Evolutionary conservation across 1,140 invertebrate genomes (phyloP).

Genomic region (Macrotrachela quadricornifera): DNA sequence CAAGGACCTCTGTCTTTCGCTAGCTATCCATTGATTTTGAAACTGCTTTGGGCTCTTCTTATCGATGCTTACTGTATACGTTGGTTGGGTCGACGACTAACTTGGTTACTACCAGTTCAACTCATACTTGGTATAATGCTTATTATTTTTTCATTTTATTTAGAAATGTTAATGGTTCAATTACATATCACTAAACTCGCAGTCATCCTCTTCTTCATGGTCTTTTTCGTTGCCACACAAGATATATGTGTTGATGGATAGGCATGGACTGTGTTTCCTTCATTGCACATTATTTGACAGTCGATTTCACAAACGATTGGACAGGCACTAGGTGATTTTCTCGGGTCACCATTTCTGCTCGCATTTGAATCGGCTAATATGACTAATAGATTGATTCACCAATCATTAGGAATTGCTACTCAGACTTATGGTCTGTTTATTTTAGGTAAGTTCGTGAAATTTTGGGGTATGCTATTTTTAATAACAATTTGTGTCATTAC

Average conservation of each 20-base stretch:
- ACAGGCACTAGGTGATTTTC: conserved; percentile 87
- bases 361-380: conserved; percentile 85
- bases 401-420: background rate
- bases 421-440: conserved; percentile 1
- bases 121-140: conserved; percentile 34
- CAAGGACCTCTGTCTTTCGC: conserved; percentile 94
- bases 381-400: conserved; percentile 11
- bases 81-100: conserved; percentile 71
- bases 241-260: conserved; percentile 99
- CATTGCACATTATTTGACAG: conserved; percentile 68
- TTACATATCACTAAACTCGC: conserved; percentile 37
- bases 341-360: conserved; percentile 89
- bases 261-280: conserved; percentile 51
- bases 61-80: conserved; percentile 70
- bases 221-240: conserved; percentile 80
- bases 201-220: conserved; percentile 60
- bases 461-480: no score
- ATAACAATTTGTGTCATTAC: no score
- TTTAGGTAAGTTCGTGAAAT: background rate
- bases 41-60: conserved; percentile 89
- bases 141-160: conserved; percentile 26
- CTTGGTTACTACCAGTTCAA: conserved; percentile 85
- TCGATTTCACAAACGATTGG: conserved; percentile 96
- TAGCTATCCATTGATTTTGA: conserved; percentile 81
- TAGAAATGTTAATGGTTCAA: conserved; percentile 1